phyloP scores from a whole-genome alignment of 1,140 invertebrate genomes.

The Dreissena rostriformis region DNA sequence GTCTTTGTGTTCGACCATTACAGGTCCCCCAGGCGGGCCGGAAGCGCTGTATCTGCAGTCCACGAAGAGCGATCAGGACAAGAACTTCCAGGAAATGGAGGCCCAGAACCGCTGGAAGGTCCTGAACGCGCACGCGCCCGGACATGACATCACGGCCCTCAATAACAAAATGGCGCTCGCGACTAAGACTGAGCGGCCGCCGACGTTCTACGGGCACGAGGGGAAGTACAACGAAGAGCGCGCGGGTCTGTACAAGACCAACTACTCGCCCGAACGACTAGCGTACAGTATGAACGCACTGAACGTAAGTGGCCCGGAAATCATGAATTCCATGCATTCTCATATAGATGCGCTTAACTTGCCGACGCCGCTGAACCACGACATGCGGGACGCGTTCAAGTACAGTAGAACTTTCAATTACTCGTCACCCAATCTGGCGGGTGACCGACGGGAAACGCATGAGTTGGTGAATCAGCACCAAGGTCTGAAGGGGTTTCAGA shows the following conservation, averaged over 20 bases:
- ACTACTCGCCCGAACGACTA: constrained; percentile 74
- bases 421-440: constrained; percentile 61
- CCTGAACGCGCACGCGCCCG: constrained; percentile 70
- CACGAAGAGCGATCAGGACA: constrained; percentile 57
- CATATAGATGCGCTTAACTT: constrained; percentile 71
- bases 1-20: background rate
- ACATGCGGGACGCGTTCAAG: constrained; percentile 68
- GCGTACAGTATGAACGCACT: constrained; percentile 70
- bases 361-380: constrained; percentile 67
- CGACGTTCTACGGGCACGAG: constrained; percentile 77
- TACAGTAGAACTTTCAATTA: constrained; percentile 59
- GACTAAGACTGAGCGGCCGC: constrained; percentile 67
- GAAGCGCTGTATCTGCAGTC: constrained; percentile 64
- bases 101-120: constrained; percentile 77
- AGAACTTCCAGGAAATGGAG: constrained; percentile 75
- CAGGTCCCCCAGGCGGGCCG: constrained; percentile 55
- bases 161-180: constrained; percentile 70
- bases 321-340: constrained; percentile 74
- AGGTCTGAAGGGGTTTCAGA: constrained; percentile 64
- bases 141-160: constrained; percentile 71
- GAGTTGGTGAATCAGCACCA: constrained; percentile 65
- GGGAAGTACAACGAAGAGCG: constrained; percentile 77
- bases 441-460: constrained; percentile 61
- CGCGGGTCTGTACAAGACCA: constrained; percentile 78
- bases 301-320: constrained; percentile 63